These are phyloP conservation scores for Strigops habroptila DNA, from an alignment of 2,113 vertebrate species.

Conservation along the genomic window DNA sequence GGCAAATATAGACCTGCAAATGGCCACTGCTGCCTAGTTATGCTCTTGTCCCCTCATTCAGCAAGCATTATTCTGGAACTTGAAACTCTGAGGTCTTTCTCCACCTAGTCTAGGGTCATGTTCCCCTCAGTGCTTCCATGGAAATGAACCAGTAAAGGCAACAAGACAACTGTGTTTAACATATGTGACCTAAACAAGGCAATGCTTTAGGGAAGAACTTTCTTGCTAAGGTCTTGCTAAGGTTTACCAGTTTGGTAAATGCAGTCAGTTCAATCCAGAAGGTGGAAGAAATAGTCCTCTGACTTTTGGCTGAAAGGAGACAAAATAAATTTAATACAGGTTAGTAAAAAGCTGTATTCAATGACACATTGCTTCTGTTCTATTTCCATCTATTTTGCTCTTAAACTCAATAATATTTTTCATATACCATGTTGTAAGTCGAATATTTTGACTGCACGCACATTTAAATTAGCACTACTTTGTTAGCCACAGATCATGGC, in stretches of 20 bases:
- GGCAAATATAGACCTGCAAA: neutral
- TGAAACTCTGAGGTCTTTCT: neutral
- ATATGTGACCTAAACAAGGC: neutral
- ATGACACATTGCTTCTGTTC: neutral
- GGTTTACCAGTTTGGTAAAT: neutral
- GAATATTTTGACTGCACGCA: neutral
- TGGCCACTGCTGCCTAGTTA: neutral
- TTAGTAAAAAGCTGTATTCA: neutral
- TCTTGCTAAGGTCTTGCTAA: neutral
- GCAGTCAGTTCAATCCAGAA: neutral
- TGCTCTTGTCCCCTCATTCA: neutral
- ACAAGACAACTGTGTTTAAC: neutral
- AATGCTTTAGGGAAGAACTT: neutral
- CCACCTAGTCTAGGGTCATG: neutral
- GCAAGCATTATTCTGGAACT: neutral
- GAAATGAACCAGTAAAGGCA: neutral
- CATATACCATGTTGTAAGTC: neutral
- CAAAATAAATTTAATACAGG: neutral
- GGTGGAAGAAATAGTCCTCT: neutral
- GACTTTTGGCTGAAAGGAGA: neutral
- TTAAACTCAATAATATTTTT: neutral
- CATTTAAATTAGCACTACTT: neutral
- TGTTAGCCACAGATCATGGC: constrained; percentile 81
- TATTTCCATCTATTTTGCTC: neutral
- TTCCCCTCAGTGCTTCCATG: neutral